Base-by-base conservation (phyloP, 1,140 invertebrate species). In the Magallana gigas region DNA sequence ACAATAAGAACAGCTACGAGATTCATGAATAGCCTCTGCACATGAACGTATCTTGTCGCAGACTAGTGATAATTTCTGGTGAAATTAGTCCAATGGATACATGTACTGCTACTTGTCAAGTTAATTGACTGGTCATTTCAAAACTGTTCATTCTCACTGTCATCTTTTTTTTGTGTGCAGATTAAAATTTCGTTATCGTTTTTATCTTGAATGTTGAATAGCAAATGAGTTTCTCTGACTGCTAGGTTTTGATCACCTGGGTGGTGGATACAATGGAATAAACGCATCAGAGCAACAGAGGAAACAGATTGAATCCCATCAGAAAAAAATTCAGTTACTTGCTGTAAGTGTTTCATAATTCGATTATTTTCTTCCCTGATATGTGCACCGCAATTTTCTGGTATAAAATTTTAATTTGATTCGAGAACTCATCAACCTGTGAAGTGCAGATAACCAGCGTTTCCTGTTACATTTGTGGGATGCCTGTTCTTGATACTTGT, bases 251-350 rank as follows among this genome's bases (percentile, higher is more conserved):
- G 68, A 76, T 9, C 68, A 36, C 11, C 11, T 76, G 14, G 36
- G 8, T 36, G 68, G 68, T 14, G 68, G 68, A 76, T 76, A 29
- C 23, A 76, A 36, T 36, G 68, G 68, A 8, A 11, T 76, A 29
- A 71, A 71, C 29, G 64, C 18, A 23, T 18, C 23, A 1, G 64
- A 71, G 7, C 68, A 76, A 80, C 18, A 48, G 76, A 81, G 57
- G 60, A 18, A 64, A 23, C 29, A 84, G 48, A 23, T 71, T 3
- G 57, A 83, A 56, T 56, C 81, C 56, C n/a, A 83, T 57, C 81
- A 83, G 81, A 83, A 83, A 58, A 83, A 83, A 23, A 9, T 57
- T n/a, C 81, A 76, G 9, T 29, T 76, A 23, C 23, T 36, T 76
- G 23, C 68, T 29, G 68, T 76, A 76, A 76, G 68, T 76, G 68